Percentiles rank a stretch among this genome's conserved stretches.
phyloP scores from a whole-genome alignment of 1,140 invertebrate genomes.

The Eulimnadia texana region DNA sequence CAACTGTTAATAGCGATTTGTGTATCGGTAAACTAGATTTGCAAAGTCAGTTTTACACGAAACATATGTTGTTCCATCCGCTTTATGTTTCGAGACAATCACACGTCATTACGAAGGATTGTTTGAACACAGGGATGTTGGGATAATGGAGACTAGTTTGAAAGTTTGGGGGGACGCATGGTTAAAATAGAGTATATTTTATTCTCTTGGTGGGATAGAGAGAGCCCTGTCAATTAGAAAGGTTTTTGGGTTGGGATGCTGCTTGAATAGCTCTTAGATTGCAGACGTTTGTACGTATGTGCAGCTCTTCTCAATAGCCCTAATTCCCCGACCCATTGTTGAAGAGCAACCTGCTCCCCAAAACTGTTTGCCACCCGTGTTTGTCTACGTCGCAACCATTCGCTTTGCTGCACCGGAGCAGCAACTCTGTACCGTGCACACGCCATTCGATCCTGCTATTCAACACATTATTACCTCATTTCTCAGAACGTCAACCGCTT shows the following conservation, averaged over 20 bases:
- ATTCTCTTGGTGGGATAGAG: background rate
- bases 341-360: background rate
- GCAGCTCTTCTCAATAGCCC: background rate
- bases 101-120: background rate
- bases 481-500: background rate
- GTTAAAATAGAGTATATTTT: background rate
- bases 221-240: too few species aligned
- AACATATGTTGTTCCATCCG: too few species aligned
- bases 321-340: background rate
- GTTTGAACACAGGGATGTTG: background rate
- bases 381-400: background rate
- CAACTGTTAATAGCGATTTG: too few species aligned
- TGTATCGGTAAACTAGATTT: too few species aligned
- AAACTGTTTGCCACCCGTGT: background rate
- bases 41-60: too few species aligned
- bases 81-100: too few species aligned
- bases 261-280: background rate
- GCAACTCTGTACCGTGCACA: background rate
- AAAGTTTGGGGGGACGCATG: background rate
- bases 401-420: background rate
- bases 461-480: background rate
- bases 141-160: background rate
- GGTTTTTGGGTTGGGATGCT: background rate
- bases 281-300: background rate
- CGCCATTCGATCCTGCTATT: background rate